These are phyloP conservation scores for Frieseomelitta varia DNA, from an alignment of 1,140 invertebrate genomes.

Conservation along the genomic window DNA sequence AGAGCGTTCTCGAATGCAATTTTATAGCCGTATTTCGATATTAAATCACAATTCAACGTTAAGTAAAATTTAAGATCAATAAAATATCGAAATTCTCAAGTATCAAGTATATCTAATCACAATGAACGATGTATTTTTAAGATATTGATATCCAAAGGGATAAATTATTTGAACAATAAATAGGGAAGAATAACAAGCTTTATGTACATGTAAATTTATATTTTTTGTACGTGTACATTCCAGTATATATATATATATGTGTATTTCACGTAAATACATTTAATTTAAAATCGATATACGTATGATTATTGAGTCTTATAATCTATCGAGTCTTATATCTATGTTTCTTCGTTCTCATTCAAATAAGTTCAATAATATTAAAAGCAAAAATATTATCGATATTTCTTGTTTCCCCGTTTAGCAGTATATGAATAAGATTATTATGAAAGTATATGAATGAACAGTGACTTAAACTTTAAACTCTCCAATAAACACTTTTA, in stretches of 20 bases:
- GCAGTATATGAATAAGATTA: background rate
- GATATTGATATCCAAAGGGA: background rate
- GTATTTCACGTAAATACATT: background rate
- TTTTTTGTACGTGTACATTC: background rate
- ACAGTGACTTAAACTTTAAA: background rate
- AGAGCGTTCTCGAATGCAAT: background rate
- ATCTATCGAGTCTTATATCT: too few relatives aligned
- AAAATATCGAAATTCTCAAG: background rate
- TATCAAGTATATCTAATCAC: background rate
- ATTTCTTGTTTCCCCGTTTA: too few relatives aligned
- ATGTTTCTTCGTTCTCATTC: background rate
- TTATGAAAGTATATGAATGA: background rate
- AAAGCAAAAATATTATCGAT: background rate
- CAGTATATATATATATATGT: background rate
- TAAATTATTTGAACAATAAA: background rate
- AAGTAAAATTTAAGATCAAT: background rate
- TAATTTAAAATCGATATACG: background rate
- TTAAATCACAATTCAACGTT: background rate
- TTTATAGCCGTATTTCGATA: too few relatives aligned
- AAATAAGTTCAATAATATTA: background rate
- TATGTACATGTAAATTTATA: background rate
- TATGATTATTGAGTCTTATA: background rate
- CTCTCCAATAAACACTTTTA: background rate
- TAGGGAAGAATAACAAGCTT: background rate
- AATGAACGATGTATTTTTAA: background rate